phyloP scores from a whole-genome alignment of 2,888 invertebrate species.

The Sceliomorpha sp. region DNA sequence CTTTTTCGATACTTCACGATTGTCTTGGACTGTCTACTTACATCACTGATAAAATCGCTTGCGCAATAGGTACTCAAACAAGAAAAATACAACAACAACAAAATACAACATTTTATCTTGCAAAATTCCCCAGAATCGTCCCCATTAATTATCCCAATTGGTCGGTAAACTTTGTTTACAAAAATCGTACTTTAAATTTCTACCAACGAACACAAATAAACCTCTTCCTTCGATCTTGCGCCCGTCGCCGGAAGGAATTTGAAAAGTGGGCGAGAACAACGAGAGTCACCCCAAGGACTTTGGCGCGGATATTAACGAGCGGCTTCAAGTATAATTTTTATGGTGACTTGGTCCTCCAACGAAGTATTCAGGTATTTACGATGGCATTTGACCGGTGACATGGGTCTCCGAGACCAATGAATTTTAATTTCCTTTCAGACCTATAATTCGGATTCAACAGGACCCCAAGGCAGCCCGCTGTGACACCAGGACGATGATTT shows the following conservation, averaged over 20 bases:
- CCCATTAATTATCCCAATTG: too few species aligned
- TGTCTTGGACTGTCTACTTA: too few species aligned
- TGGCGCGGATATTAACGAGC: conserved; percentile 64
- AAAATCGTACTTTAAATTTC: too few species aligned
- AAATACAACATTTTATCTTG: too few species aligned
- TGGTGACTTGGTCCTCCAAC: conserved; percentile 63
- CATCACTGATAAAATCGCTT: too few species aligned
- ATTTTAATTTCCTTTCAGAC: conserved; percentile 76
- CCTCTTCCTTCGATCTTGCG: conserved; percentile 43
- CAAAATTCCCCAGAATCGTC: too few species aligned
- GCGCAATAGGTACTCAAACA: too few species aligned
- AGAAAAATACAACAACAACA: too few species aligned
- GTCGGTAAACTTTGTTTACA: too few species aligned
- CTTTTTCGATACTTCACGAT: too few species aligned
- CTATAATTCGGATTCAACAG: conserved; percentile 60
- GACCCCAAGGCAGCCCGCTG: conserved; percentile 73
- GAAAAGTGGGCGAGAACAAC: conserved; percentile 55
- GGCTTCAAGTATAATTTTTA: conserved; percentile 71
- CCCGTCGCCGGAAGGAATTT: conserved; percentile 11
- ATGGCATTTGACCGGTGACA: conserved; percentile 78
- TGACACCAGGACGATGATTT: conserved; percentile 79
- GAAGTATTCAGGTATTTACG: conserved; percentile 75
- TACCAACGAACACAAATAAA: conserved; percentile 50
- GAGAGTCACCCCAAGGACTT: conserved; percentile 58
- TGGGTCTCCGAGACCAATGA: conserved; percentile 79